Evolutionary conservation across 2,113 vertebrate genomes (phyloP).

Genomic region (Myocastor coypus): DNA sequence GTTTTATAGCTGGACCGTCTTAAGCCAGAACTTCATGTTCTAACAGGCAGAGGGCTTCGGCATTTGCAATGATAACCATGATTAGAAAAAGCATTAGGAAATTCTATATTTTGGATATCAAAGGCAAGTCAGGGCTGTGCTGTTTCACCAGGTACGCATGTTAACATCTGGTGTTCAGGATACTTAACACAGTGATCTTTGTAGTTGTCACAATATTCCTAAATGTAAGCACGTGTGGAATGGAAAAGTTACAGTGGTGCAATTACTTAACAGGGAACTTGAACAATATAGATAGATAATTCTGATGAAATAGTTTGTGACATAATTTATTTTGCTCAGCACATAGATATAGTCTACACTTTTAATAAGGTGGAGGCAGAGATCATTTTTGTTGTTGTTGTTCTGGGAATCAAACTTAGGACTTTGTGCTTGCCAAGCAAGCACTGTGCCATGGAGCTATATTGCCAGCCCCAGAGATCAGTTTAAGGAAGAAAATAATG

Average conservation of each 20-base stretch:
- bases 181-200: not conserved
- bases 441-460: too few species aligned
- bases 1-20: conserved; percentile 66
- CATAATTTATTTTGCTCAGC: conserved; percentile 19
- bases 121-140: not conserved
- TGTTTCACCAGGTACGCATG: not conserved
- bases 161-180: not conserved
- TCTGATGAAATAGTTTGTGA: not conserved
- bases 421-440: too few species aligned
- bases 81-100: conserved; percentile 61
- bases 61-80: conserved; percentile 40
- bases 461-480: not conserved
- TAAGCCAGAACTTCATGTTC: conserved; percentile 70
- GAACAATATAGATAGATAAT: not conserved
- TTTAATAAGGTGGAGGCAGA: not conserved
- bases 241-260: not conserved
- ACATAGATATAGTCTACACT: not conserved
- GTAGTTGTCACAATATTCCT: not conserved
- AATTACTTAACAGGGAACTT: not conserved
- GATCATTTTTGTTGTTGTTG: too few species aligned
- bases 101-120: conserved; percentile 17
- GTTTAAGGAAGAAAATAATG: conserved; percentile 11
- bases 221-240: conserved; percentile 15
- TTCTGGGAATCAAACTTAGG: too few species aligned
- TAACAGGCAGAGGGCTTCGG: conserved; percentile 37